Evolutionary conservation across 2,888 invertebrate genomes (phyloP).

Genomic region (Nasonovia ribisnigri): DNA sequence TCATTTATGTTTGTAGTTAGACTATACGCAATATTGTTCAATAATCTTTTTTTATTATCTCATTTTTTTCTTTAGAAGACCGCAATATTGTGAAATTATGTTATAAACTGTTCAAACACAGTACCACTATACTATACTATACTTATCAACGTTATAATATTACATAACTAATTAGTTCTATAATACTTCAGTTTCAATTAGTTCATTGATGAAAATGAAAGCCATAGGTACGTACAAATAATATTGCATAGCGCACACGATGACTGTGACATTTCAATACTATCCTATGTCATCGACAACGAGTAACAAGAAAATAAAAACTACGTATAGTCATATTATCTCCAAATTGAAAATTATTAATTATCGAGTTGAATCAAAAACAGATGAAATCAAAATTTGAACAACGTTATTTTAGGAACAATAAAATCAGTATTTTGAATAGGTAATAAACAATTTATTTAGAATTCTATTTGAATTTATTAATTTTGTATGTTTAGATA

Average conservation of each 20-base stretch:
- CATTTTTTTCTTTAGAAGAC: background rate
- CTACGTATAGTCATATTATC: background rate
- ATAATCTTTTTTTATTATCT: background rate
- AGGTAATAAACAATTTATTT: background rate
- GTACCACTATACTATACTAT: background rate
- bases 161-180: background rate
- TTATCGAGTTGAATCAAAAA: background rate
- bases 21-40: background rate
- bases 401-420: background rate
- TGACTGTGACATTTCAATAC: background rate
- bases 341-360: background rate
- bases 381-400: background rate
- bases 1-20: too few relatives aligned
- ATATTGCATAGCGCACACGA: background rate
- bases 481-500: background rate
- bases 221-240: background rate
- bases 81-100: slow-evolving; percentile 21
- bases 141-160: background rate
- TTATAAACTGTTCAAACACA: slow-evolving; percentile 17
- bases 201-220: background rate
- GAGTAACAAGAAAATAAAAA: background rate
- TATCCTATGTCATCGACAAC: background rate
- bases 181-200: background rate
- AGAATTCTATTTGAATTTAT: background rate
- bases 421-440: background rate